Percentiles rank a stretch among this genome's conserved stretches.
These are phyloP conservation scores for Gymnoscelis rufifasciata DNA, from an alignment of 2,888 invertebrate genomes.

Conservation along the genomic window DNA sequence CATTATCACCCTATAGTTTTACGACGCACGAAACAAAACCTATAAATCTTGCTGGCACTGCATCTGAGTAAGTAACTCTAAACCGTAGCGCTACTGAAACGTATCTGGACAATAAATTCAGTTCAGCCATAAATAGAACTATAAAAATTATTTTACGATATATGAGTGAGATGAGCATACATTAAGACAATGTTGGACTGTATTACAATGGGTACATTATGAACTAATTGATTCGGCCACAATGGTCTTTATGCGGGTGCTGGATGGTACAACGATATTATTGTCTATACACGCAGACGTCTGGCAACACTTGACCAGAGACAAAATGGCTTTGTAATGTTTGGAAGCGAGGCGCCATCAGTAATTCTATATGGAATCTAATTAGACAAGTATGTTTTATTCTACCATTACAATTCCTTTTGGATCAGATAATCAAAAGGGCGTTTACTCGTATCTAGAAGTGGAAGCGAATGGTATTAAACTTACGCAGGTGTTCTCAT, in stretches of 20 bases:
- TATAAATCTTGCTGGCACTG: slow-evolving; percentile 46
- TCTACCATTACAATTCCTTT: slow-evolving; percentile 24
- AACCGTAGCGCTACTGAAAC: slow-evolving; percentile 65
- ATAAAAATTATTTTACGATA: slow-evolving; percentile 75
- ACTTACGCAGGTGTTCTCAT: neutral
- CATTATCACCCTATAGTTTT: slow-evolving; percentile 39
- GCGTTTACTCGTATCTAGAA: no score
- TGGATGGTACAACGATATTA: slow-evolving; percentile 67
- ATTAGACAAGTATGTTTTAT: slow-evolving; percentile 33
- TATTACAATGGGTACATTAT: slow-evolving; percentile 75
- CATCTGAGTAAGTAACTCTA: slow-evolving; percentile 50
- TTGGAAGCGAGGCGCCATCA: slow-evolving; percentile 69
- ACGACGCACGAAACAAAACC: slow-evolving; percentile 48
- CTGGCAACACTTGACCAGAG: slow-evolving; percentile 76
- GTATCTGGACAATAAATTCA: slow-evolving; percentile 71
- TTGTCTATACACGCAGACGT: slow-evolving; percentile 74
- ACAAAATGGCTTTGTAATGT: slow-evolving; percentile 77
- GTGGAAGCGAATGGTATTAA: no score
- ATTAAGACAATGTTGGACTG: slow-evolving; percentile 75
- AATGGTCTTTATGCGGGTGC: slow-evolving; percentile 66
- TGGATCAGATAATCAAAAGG: neutral
- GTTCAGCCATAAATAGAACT: slow-evolving; percentile 70
- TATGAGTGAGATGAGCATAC: slow-evolving; percentile 58
- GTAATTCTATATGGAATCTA: slow-evolving; percentile 58
- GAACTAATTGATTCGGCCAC: slow-evolving; percentile 74